A percentile compares a stretch with the other conserved stretches of the same genome.
Evolutionary conservation across 1,140 invertebrate genomes (phyloP).

Genomic region (Lucilia cuprina): DNA sequence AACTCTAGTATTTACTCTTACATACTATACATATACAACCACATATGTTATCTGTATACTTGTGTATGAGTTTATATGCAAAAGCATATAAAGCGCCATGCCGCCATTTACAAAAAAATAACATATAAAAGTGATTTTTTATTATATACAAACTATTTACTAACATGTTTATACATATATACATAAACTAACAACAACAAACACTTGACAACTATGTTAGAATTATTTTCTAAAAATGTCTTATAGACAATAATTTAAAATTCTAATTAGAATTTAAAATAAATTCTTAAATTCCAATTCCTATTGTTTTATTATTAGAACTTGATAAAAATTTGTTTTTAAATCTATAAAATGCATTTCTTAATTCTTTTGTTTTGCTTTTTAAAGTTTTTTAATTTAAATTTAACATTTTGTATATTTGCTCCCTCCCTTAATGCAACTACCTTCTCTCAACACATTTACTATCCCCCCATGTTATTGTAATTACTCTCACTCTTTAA

Average conservation of each 20-base stretch:
- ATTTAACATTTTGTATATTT: neutral
- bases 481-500: conserved; percentile 11
- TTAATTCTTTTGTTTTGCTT: neutral
- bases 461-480: neutral
- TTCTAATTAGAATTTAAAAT: no score
- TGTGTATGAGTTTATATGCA: neutral
- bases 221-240: no score
- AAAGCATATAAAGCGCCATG: conserved; percentile 1
- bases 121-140: neutral
- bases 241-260: no score
- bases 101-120: neutral
- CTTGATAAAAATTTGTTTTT: neutral
- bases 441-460: neutral
- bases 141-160: neutral
- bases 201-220: no score
- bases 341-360: neutral
- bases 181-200: no score
- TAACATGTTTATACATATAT: neutral
- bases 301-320: neutral
- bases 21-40: neutral
- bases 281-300: no score
- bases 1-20: neutral
- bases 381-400: neutral
- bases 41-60: neutral
- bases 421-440: neutral